Percentiles rank a stretch among this genome's conserved stretches.
These are phyloP conservation scores for Pseudochaenichthys georgianus DNA, from an alignment of 2,797 vertebrate species.

Conservation along the genomic window DNA sequence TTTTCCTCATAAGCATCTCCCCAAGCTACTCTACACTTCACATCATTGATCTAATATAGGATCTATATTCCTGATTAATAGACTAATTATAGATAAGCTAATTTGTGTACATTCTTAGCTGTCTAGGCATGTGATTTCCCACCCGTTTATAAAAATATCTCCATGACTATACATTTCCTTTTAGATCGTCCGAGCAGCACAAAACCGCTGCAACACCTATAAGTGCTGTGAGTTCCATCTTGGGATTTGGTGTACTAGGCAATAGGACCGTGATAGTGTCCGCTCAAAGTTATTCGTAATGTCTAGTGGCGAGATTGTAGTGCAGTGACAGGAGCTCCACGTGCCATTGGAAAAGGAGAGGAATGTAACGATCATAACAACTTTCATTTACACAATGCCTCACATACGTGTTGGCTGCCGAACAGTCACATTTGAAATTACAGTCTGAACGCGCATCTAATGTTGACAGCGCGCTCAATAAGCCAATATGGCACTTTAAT, in stretches of 20 bases:
- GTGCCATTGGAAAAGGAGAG: slow-evolving; percentile 1
- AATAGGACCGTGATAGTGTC: not conserved
- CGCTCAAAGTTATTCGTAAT: slow-evolving; percentile 34
- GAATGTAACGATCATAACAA: slow-evolving; percentile 12
- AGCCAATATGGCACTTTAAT: slow-evolving; percentile 38
- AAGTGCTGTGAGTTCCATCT: slow-evolving; percentile 39
- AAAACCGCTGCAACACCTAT: not conserved
- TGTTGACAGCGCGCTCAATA: not conserved
- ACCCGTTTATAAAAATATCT: slow-evolving; percentile 69
- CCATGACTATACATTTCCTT: slow-evolving; percentile 47
- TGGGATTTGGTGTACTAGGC: slow-evolving; percentile 38
- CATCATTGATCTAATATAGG: slow-evolving; percentile 48
- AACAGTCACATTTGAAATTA: slow-evolving; percentile 30
- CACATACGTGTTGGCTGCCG: not conserved
- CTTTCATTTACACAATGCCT: slow-evolving; percentile 13
- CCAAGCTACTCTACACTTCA: slow-evolving; percentile 37
- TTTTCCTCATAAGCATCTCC: slow-evolving; percentile 56
- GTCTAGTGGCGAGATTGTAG: slow-evolving; percentile 17
- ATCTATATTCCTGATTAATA: slow-evolving; percentile 43
- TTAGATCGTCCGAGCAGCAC: slow-evolving; percentile 53
- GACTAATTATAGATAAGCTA: slow-evolving; percentile 54
- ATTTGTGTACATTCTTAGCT: slow-evolving; percentile 83
- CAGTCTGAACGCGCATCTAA: slow-evolving; percentile 5
- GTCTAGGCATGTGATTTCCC: slow-evolving; percentile 73
- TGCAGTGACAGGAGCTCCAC: slow-evolving; percentile 10